Evolutionary conservation across 2,113 vertebrate species (phyloP).

Genomic region (Rhinopithecus roxellana): DNA sequence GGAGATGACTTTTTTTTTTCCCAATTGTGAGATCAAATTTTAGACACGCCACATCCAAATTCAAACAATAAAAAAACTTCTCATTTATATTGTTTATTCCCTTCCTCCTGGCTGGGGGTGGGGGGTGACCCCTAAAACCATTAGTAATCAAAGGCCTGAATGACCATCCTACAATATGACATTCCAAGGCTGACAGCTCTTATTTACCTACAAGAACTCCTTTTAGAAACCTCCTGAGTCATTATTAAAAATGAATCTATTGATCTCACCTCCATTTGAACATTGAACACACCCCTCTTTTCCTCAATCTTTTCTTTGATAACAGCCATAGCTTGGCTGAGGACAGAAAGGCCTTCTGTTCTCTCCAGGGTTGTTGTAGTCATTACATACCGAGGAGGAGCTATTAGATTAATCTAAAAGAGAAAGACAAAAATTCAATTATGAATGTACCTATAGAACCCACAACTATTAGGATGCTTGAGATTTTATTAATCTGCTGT

Average conservation of each 20-base stretch:
- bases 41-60: background rate
- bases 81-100: constrained; percentile 16
- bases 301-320: constrained; percentile 99
- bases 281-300: constrained; percentile 98
- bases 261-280: constrained; percentile 95
- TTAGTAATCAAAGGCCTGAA: background rate
- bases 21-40: constrained; percentile 39
- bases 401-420: constrained; percentile 96
- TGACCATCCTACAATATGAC: background rate
- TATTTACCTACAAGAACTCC: background rate
- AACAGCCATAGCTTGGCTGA: constrained; percentile 98
- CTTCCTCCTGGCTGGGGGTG: background rate
- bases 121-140: background rate
- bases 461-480: background rate
- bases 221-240: background rate
- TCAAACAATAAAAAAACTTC: background rate
- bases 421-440: background rate
- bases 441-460: background rate
- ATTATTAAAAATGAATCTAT: background rate
- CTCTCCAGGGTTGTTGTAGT: constrained; percentile 98
- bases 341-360: constrained; percentile 96
- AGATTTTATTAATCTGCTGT: background rate
- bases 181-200: background rate
- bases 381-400: constrained; percentile 99
- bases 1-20: background rate